These are phyloP conservation scores for Borostomias antarcticus DNA, from an alignment of 2,797 vertebrate genomes.

Conservation along the genomic window DNA sequence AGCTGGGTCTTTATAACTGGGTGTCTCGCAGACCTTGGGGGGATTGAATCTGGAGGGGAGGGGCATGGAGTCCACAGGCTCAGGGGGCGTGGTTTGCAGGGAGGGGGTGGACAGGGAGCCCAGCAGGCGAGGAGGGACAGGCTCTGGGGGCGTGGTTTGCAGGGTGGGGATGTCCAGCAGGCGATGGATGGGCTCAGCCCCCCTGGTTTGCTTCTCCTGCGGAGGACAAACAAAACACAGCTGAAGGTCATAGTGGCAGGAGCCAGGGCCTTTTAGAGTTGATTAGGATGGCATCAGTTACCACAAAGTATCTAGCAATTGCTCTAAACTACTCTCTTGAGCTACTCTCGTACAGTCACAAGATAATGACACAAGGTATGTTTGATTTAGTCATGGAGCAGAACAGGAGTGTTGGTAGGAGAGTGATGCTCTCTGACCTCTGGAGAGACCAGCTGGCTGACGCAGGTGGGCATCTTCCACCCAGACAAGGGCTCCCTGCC, in stretches of 20 bases:
- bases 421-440: slow-evolving; percentile 61
- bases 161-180: too few relatives aligned
- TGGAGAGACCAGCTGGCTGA: slow-evolving; percentile 63
- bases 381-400: background rate
- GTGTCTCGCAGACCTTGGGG: slow-evolving; percentile 77
- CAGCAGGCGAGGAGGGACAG: slow-evolving; percentile 54
- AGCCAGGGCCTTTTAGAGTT: background rate
- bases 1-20: slow-evolving; percentile 67
- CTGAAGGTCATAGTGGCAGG: background rate
- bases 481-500: slow-evolving; percentile 57
- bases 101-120: slow-evolving; percentile 69
- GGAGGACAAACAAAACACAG: background rate
- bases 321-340: too few relatives aligned
- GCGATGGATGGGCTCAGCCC: too few relatives aligned
- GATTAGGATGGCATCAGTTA: too few relatives aligned
- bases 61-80: too few relatives aligned
- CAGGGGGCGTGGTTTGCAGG: too few relatives aligned
- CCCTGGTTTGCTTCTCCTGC: slow-evolving; percentile 79
- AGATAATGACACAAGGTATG: background rate
- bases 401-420: background rate
- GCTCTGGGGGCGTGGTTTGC: slow-evolving; percentile 64
- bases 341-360: too few relatives aligned
- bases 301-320: too few relatives aligned
- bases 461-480: slow-evolving; percentile 68
- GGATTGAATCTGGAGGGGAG: slow-evolving; percentile 65